A percentile compares a stretch with the other conserved stretches of the same genome.
These are phyloP conservation scores for Passerina amoena DNA, from an alignment of 2,113 vertebrate species.

Conservation along the genomic window DNA sequence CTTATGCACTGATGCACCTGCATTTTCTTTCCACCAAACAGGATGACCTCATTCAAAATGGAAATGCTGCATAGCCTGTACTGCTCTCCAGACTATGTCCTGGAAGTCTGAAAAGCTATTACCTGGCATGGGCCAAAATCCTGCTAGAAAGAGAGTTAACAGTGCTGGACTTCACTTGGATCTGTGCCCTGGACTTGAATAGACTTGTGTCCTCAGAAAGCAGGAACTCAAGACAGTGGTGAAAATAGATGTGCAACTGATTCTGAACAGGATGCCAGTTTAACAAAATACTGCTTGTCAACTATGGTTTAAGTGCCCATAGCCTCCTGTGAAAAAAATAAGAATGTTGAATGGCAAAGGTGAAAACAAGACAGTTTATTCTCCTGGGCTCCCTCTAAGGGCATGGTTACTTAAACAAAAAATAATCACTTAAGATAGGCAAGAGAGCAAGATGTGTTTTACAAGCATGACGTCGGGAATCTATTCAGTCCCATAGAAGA, in stretches of 20 bases:
- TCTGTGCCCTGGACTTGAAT: background rate
- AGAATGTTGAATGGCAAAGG: background rate
- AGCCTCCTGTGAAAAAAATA: background rate
- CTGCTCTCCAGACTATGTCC: background rate
- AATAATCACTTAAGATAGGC: background rate
- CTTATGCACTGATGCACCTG: background rate
- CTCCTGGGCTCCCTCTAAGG: background rate
- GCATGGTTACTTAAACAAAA: background rate
- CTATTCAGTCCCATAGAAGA: background rate
- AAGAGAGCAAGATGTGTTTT: background rate
- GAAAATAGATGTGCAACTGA: background rate
- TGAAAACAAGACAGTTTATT: background rate
- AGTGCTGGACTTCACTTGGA: background rate
- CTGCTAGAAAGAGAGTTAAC: background rate
- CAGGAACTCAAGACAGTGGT: background rate
- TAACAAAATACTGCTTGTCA: background rate
- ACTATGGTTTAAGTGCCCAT: background rate
- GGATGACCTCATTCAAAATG: background rate
- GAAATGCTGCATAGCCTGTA: background rate
- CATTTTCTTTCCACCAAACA: background rate
- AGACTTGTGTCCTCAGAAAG: background rate
- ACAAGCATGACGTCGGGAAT: background rate
- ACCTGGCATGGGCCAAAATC: background rate
- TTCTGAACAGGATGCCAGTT: background rate
- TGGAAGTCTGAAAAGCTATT: background rate